Conservation (phyloP, 2,113 vertebrate genomes). For the Indicator indicator region DNA sequence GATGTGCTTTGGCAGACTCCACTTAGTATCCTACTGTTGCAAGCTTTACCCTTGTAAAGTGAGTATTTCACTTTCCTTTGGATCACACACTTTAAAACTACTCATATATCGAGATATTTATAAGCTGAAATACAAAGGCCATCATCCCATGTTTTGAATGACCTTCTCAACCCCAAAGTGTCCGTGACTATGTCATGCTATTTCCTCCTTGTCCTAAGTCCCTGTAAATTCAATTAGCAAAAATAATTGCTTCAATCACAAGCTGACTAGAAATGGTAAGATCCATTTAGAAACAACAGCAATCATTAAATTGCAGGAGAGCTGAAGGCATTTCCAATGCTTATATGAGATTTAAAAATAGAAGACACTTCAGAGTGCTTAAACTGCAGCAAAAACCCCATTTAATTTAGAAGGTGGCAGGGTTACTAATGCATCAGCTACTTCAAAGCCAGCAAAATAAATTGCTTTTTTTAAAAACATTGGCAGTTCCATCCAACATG, state of each 20-base stretch:
- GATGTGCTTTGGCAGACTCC: neutral
- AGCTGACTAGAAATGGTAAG: conserved; percentile 48
- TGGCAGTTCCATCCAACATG: neutral
- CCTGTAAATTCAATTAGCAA: conserved; percentile 44
- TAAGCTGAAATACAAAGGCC: neutral
- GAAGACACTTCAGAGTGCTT: conserved; percentile 40
- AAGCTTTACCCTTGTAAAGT: neutral
- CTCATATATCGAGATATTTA: neutral
- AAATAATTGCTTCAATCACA: conserved; percentile 52
- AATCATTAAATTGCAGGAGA: conserved; percentile 58
- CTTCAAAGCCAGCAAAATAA: conserved; percentile 44
- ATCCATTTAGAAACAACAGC: conserved; percentile 34
- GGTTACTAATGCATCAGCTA: conserved; percentile 54
- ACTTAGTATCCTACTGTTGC: neutral
- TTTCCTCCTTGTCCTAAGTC: neutral
- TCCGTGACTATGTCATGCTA: neutral
- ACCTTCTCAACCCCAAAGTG: neutral
- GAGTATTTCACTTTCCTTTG: neutral
- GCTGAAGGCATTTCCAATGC: conserved; percentile 49
- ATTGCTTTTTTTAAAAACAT: conserved; percentile 17
- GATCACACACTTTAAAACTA: neutral
- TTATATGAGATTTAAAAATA: conserved; percentile 55
- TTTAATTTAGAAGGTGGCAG: conserved; percentile 60
- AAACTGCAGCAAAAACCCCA: conserved; percentile 25
- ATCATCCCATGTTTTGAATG: neutral